These are phyloP conservation scores for Sclerodermus sp. DNA, from an alignment of 2,888 invertebrate species.

Conservation along the genomic window DNA sequence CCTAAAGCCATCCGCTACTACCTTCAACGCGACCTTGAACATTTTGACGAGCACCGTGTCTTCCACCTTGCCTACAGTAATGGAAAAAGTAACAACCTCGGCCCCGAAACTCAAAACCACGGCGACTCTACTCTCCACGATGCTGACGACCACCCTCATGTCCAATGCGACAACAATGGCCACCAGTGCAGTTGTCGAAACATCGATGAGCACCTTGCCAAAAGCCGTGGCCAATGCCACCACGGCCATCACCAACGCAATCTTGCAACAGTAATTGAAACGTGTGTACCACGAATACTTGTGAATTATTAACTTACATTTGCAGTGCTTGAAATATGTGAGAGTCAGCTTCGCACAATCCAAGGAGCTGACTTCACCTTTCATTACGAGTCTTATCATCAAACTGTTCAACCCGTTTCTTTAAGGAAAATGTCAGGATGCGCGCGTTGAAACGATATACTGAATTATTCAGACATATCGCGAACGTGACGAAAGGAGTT, in stretches of 20 bases:
- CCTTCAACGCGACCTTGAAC: constrained; percentile 33
- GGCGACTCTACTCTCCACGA: constrained; percentile 32
- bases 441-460: too few relatives aligned
- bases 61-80: constrained; percentile 13
- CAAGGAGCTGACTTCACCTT: too few relatives aligned
- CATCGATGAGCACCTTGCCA: constrained; percentile 37
- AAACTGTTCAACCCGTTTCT: too few relatives aligned
- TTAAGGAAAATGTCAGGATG: too few relatives aligned
- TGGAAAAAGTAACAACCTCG: constrained; percentile 35
- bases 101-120: constrained; percentile 36
- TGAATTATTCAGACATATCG: too few relatives aligned
- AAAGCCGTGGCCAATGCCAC: constrained; percentile 40
- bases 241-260: constrained; percentile 38
- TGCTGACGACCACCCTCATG: constrained; percentile 35
- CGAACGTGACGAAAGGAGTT: too few relatives aligned
- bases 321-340: too few relatives aligned
- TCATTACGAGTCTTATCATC: too few relatives aligned
- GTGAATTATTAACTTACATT: too few relatives aligned
- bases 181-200: constrained; percentile 27
- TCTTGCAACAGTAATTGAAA: constrained; percentile 36
- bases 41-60: constrained; percentile 35
- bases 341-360: too few relatives aligned
- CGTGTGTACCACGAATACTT: too few relatives aligned
- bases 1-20: constrained; percentile 25
- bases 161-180: constrained; percentile 37